Base-by-base conservation (phyloP, 2,797 vertebrate genomes). In the Acomys russatus region DNA sequence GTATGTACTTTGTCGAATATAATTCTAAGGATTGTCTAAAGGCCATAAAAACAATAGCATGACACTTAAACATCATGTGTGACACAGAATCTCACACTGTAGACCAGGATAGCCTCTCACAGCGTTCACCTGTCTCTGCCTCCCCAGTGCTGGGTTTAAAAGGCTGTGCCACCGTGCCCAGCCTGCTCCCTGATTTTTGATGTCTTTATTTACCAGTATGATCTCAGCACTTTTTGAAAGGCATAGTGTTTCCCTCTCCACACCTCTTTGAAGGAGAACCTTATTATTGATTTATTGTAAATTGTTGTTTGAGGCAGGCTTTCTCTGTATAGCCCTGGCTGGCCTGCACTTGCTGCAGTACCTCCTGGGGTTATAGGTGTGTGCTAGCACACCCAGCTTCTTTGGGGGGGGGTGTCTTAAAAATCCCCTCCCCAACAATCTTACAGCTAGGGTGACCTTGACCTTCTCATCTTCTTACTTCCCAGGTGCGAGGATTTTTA, bases 41-140 rank as follows among this genome's bases (percentile, higher is more conserved):
- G 49, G 61, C 64, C n/a, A 56, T 88, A 74, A 61, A 38, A 68
- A 18, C 63, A 22, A 0, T 0, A 44, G 44, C 6, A 0, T 0
- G 6, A 25, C 12, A 0, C 33, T 59, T 20, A 18, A 20, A 49
- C 15, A 20, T 17, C 6, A 0, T 9, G 0, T 1, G 44, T 10
- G 15, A 64, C 38, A 64, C 25, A 28, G 61, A 61, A 10, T 63
- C 15, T 63, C 11, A 38, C 35, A 64, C 3, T 64, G 35, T 44
- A 83, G 35, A 64, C 25, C 35, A 49, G 61, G 35, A 35, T 83
- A 25, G 35, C 35, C 61, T 64, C 61, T 83, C 80, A 44, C 35
- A 83, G 61, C 64, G 35, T 28, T 64, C 22, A 35, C 12, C 22
- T 63, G 79, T 23, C 3, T 82, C n/a, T 63, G 28, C n/a, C 79